phyloP scores from a whole-genome alignment of 2,888 invertebrate species.

The Macrostomum cliftonense region DNA sequence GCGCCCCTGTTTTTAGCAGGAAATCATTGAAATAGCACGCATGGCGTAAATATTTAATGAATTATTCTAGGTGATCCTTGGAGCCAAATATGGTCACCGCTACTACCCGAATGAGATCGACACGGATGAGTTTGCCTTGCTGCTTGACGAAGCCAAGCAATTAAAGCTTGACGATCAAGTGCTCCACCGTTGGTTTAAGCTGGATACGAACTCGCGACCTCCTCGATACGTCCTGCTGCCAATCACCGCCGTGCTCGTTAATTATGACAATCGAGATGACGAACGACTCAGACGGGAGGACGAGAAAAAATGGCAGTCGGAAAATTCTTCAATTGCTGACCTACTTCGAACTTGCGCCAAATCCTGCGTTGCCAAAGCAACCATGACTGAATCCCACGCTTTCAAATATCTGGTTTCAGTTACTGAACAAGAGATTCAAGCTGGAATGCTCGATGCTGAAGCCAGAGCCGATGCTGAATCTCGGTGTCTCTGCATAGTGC shows the following conservation, averaged over 20 bases:
- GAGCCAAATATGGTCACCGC: too few species aligned
- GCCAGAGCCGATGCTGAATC: constrained; percentile 10
- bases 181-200: constrained; percentile 44
- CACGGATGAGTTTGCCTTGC: too few species aligned
- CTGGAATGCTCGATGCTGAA: constrained; percentile 15
- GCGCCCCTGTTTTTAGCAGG: too few species aligned
- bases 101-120: too few species aligned
- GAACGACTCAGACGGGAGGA: constrained; percentile 2
- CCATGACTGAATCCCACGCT: not conserved
- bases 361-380: too few species aligned
- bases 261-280: constrained; percentile 18
- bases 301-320: too few species aligned
- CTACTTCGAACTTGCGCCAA: too few species aligned
- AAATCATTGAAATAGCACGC: too few species aligned
- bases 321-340: too few species aligned
- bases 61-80: too few species aligned
- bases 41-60: too few species aligned
- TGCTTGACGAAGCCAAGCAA: constrained; percentile 10
- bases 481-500: constrained; percentile 16
- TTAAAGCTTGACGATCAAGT: not conserved
- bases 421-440: constrained; percentile 18
- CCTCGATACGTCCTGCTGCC: constrained; percentile 56
- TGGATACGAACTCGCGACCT: constrained; percentile 54
- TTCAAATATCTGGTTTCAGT: constrained; percentile 14
- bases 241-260: constrained; percentile 34